Conservation (phyloP, 2,113 vertebrate genomes). For the Salvelinus sp. region DNA sequence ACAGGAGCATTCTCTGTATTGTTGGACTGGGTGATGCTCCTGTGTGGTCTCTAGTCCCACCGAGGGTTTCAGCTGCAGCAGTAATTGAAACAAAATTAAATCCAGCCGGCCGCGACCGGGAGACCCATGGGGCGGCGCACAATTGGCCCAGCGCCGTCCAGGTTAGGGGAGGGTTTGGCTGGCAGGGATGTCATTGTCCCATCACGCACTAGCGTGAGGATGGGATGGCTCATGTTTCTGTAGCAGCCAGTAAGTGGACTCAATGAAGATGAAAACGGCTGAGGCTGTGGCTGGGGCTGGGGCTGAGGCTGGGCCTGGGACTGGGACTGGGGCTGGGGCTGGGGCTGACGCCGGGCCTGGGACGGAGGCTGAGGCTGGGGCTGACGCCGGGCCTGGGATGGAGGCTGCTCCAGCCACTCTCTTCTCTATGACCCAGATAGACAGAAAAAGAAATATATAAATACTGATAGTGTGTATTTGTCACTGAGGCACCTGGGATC, state of each 20-base stretch:
- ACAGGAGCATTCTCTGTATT: too few species aligned
- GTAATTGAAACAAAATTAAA: slow-evolving; percentile 58
- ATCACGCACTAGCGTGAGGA: background rate
- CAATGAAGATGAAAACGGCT: background rate
- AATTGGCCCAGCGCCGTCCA: too few species aligned
- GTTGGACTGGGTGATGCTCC: background rate
- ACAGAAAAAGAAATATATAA: slow-evolving; percentile 7
- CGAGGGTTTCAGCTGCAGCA: slow-evolving; percentile 35
- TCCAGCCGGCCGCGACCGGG: background rate
- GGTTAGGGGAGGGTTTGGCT: too few species aligned
- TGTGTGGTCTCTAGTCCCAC: background rate
- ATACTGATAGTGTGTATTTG: slow-evolving; percentile 28
- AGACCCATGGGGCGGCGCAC: too few species aligned
- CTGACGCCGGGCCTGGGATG: too few species aligned
- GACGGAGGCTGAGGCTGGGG: too few species aligned
- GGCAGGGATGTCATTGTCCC: too few species aligned
- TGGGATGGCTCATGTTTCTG: background rate
- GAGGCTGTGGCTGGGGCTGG: background rate
- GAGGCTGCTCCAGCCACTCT: too few species aligned
- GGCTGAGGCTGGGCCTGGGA: background rate
- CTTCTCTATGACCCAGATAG: slow-evolving; percentile 17
- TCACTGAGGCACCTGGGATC: slow-evolving; percentile 39
- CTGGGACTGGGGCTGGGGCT: background rate
- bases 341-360: background rate
- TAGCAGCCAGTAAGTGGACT: slow-evolving; percentile 9